Evolutionary conservation across 2,113 vertebrate genomes (phyloP).

Genomic region (Microcebus jonahi): DNA sequence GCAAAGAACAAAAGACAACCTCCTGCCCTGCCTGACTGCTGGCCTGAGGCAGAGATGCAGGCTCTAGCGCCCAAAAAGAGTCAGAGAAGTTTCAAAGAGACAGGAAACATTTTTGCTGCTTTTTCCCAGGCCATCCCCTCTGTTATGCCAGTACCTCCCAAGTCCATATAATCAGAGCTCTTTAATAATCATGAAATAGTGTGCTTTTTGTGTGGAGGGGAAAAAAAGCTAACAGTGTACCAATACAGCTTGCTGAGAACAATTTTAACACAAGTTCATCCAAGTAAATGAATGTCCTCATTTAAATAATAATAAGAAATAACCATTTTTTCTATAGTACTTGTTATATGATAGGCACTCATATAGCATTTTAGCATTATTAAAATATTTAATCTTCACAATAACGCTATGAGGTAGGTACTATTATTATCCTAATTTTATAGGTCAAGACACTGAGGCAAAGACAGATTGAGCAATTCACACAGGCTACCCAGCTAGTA

Average conservation of each 20-base stretch:
- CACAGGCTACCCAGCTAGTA: neutral
- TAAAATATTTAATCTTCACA: slow-evolving; percentile 22
- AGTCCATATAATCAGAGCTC: neutral
- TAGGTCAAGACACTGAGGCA: neutral
- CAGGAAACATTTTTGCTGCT: too few species aligned
- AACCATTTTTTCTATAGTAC: neutral
- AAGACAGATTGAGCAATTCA: neutral
- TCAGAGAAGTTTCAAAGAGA: too few species aligned
- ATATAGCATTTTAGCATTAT: neutral
- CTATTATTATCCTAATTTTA: neutral
- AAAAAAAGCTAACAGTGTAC: neutral
- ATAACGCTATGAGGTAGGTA: neutral
- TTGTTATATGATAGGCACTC: neutral
- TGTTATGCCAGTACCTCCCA: neutral
- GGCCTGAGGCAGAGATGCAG: too few species aligned
- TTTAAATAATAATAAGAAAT: neutral
- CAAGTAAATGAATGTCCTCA: neutral
- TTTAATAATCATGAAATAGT: slow-evolving; percentile 12
- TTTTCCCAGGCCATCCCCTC: too few species aligned
- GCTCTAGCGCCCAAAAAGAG: too few species aligned
- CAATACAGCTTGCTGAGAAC: neutral
- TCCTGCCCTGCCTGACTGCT: too few species aligned
- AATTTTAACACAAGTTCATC: slow-evolving; percentile 16
- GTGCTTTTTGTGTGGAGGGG: neutral
- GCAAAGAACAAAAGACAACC: too few species aligned